Base-by-base conservation (phyloP, 2,797 vertebrate species). In the Acrossocheilus wenchowensis region DNA sequence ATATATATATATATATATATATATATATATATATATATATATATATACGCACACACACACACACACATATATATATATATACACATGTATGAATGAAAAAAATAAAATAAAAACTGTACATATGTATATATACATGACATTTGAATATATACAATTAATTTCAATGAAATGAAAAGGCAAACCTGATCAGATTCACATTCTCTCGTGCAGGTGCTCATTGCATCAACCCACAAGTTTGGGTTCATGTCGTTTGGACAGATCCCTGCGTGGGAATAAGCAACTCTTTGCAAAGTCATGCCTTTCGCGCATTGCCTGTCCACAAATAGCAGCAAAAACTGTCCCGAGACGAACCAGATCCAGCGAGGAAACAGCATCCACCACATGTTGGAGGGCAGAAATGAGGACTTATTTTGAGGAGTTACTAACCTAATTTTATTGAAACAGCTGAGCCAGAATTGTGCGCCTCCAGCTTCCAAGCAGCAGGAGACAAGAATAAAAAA, bases 231-330 rank as follows among this genome's bases (percentile, higher is more conserved):
- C 89, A 99, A 95, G 93, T 99, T 99, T 86, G 98, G 98, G 93
- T 98, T 99, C 97, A 99, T 97, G 91, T 99, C 98, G 92, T 99
- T 99, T 60, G 98, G 98, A 90, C 98, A 99, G 90, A 99, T 96
- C 78, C 98, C 98, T 2, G 97, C 96, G 1, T 99, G 98, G 1
- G 97, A 97, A 74, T 97, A 96, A 4, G 95, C 95, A 87, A 96
- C 88, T 0, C 95, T 95, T 1, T 97, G 95, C 19, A 96, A 87
- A 3, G 95, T 92, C 91, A 93, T 89, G 88, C 94, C 96, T 89
- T 83, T 89, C 48, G 91, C 93, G 69, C 94, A 92, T 12, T 74
- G 78, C 12, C 92, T 92, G 77, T 96, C 92, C 86, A 96, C 93
- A 92, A 96, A 92, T 52, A 97, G 91, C 39, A 95, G 90, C 52